phyloP scores from a whole-genome alignment of 1,140 invertebrate species.

The Microplitis demolitor region DNA sequence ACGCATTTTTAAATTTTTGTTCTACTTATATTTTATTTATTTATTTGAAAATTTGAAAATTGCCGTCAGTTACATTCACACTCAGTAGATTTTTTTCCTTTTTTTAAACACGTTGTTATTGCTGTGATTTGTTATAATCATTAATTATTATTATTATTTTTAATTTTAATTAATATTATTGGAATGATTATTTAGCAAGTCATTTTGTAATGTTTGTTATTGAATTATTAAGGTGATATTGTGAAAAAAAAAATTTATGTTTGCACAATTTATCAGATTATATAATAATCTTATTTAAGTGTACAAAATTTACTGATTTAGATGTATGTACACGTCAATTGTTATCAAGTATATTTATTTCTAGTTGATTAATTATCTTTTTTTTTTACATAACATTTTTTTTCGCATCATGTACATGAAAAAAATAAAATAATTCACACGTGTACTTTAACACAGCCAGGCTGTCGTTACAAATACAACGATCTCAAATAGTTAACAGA shows the following conservation, averaged over 20 bases:
- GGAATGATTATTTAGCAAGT: not conserved
- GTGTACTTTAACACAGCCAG: conserved; percentile 4
- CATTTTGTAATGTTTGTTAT: not conserved
- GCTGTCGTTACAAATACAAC: conserved; percentile 12
- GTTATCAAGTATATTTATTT: conserved; percentile 15
- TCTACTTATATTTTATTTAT: too few relatives aligned
- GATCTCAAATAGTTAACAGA: conserved; percentile 20
- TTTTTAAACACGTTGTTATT: not conserved
- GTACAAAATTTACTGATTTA: not conserved
- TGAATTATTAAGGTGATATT: too few relatives aligned
- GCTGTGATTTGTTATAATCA: conserved; percentile 15
- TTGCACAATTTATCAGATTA: not conserved
- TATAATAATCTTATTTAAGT: not conserved
- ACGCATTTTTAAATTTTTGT: too few relatives aligned
- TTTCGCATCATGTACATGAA: not conserved
- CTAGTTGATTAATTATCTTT: not conserved
- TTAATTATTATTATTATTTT: not conserved
- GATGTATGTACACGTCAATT: not conserved
- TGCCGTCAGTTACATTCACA: too few relatives aligned
- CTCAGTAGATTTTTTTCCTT: not conserved
- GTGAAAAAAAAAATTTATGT: not conserved
- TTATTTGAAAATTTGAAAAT: too few relatives aligned
- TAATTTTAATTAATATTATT: not conserved
- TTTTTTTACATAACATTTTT: not conserved
- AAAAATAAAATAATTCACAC: not conserved